Base-by-base conservation (phyloP, 23 tunicate genomes). In the Styela clava region DNA sequence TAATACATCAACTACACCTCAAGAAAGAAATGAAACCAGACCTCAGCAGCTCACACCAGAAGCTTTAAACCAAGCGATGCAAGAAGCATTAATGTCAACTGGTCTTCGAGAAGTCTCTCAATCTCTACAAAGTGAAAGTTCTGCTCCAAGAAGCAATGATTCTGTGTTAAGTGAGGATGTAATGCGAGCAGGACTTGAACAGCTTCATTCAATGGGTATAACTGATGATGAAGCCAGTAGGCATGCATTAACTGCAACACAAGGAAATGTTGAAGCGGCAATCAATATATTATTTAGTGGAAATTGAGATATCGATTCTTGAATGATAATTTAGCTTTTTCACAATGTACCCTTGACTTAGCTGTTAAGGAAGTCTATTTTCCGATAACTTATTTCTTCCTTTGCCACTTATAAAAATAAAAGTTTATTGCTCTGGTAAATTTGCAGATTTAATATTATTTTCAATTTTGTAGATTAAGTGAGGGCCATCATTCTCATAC, bases 251-350 rank as follows among this genome's bases (percentile, higher is more conserved):
- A 71, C 79, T 35, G 94, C 82, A 9, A 87, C 94, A 28, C 64
- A 77, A 28, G 94, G 94, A 62, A 84, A 88, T 52, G 88, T 88
- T 12, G 84, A 88, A 72, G 82, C 94, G 20, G 94, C 94, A 5
- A 74, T 88, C 1, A 84, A 88, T 73, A 88, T 88, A 2, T 44
- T 88, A n/a, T 88, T 88, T 2, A 52, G 64, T 21, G 81, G 81
- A 26, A 44, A 44, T 12, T 44, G 12, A 12, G 56, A 44, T n/a
- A n/a, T n/a, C n/a, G n/a, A n/a, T n/a, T n/a, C n/a, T n/a, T n/a
- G n/a, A n/a, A n/a, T n/a, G n/a, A n/a, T n/a, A n/a, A n/a, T n/a
- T n/a, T n/a, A n/a, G n/a, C n/a, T n/a, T n/a, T n/a, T n/a, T n/a
- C n/a, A n/a, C n/a, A n/a, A n/a, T n/a, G n/a, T n/a, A n/a, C n/a